phyloP scores from a whole-genome alignment of 1,140 invertebrate genomes.

The Drosophila jambulina region DNA sequence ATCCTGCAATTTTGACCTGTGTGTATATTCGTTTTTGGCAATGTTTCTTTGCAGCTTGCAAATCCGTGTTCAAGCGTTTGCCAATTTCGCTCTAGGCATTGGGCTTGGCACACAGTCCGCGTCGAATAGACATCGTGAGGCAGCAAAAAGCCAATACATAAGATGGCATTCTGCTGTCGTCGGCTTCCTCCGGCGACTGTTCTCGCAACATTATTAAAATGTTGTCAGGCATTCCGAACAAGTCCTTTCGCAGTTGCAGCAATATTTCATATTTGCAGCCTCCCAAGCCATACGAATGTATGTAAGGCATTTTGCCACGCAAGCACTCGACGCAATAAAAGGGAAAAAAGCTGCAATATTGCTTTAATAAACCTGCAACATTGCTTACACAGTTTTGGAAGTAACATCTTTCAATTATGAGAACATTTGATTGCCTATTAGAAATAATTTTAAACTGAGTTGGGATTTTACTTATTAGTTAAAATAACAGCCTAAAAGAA shows the following conservation, averaged over 20 bases:
- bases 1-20: constrained; percentile 1
- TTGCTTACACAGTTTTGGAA: not conserved
- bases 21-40: constrained; percentile 2
- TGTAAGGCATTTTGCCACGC: constrained; percentile 5
- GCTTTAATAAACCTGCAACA: constrained; percentile 8
- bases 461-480: not conserved
- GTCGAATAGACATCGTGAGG: constrained; percentile 28
- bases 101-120: constrained; percentile 14
- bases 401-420: not conserved
- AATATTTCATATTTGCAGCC: constrained; percentile 65
- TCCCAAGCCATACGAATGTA: constrained; percentile 1
- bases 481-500: not conserved
- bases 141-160: constrained; percentile 47
- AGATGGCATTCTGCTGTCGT: constrained; percentile 43
- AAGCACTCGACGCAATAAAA: constrained; percentile 5
- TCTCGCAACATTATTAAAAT: constrained; percentile 70
- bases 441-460: not conserved
- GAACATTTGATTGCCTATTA: not conserved
- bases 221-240: constrained; percentile 71
- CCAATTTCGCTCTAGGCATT: constrained; percentile 18
- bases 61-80: constrained; percentile 25
- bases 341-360: constrained; percentile 6
- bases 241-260: constrained; percentile 32
- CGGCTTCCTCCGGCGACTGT: constrained; percentile 39
- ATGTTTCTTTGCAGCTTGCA: constrained; percentile 19